phyloP scores from a whole-genome alignment of 2,113 vertebrate genomes.

The Danionella cerebrum region DNA sequence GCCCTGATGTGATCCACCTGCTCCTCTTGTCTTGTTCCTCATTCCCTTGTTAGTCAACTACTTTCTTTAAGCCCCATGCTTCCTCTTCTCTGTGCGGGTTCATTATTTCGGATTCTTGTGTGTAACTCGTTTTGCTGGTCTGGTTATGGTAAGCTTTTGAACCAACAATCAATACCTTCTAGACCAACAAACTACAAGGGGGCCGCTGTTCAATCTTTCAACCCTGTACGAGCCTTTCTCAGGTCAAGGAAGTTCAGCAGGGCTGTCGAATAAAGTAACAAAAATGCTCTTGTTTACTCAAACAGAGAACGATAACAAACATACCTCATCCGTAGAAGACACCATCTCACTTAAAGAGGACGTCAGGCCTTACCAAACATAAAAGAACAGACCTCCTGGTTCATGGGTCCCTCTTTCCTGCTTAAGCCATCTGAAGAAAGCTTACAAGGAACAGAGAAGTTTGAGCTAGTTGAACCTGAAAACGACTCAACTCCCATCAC shows the following conservation, averaged over 20 bases:
- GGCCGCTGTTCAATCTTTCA: not conserved
- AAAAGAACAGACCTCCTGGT: not conserved
- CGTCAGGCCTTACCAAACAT: conserved; percentile 18
- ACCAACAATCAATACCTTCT: not conserved
- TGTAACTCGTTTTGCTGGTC: too few relatives aligned
- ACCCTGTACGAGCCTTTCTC: not conserved
- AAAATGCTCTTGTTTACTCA: not conserved
- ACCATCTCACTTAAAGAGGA: conserved; percentile 19
- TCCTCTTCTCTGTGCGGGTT: too few relatives aligned
- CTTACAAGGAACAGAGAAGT: not conserved
- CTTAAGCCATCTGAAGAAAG: too few relatives aligned
- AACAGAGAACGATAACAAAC: conserved; percentile 14
- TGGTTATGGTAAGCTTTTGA: too few relatives aligned
- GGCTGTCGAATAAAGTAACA: not conserved
- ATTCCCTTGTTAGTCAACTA: too few relatives aligned
- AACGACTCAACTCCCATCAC: too few relatives aligned
- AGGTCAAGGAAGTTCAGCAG: not conserved
- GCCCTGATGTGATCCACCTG: too few relatives aligned
- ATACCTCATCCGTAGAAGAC: conserved; percentile 15
- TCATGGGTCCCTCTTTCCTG: too few relatives aligned
- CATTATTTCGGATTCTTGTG: too few relatives aligned
- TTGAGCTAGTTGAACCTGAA: too few relatives aligned
- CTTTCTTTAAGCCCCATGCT: too few relatives aligned
- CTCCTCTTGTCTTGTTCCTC: too few relatives aligned
- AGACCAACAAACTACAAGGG: not conserved